These are phyloP conservation scores for Platycnemis pennipes DNA, from an alignment of 2,888 invertebrate genomes.

Conservation along the genomic window DNA sequence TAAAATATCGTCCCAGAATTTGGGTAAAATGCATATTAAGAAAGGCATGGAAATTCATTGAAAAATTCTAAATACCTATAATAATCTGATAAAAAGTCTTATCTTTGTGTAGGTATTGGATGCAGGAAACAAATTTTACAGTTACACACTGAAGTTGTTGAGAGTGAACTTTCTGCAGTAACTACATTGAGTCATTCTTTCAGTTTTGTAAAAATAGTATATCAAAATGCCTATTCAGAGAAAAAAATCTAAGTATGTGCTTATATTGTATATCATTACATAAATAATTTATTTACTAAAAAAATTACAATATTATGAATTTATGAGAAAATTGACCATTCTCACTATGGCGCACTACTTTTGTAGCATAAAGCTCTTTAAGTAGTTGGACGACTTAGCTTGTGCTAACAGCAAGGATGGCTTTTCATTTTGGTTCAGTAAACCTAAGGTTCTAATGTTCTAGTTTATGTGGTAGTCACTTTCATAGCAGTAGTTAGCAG, in stretches of 20 bases:
- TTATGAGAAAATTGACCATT: conserved; percentile 55
- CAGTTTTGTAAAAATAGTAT: conserved; percentile 52
- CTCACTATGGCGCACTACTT: conserved; percentile 52
- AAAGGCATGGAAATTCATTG: conserved; percentile 26
- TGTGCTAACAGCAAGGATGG: conserved; percentile 39
- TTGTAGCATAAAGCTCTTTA: conserved; percentile 54
- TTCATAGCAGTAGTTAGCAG: conserved; percentile 37
- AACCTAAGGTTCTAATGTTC: not conserved
- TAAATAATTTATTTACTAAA: conserved; percentile 38
- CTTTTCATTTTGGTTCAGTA: conserved; percentile 52
- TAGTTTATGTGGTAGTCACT: not conserved
- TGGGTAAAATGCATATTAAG: conserved; percentile 16
- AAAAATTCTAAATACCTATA: conserved; percentile 14
- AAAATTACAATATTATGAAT: conserved; percentile 37
- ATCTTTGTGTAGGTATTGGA: not conserved
- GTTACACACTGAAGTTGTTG: not conserved
- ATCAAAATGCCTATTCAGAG: conserved; percentile 45
- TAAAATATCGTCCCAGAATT: not conserved
- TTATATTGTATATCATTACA: conserved; percentile 40
- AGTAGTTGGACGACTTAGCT: conserved; percentile 47
- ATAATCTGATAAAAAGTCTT: conserved; percentile 20
- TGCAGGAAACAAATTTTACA: not conserved
- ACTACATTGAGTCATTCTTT: conserved; percentile 6
- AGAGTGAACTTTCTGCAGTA: not conserved
- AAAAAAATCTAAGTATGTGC: conserved; percentile 47